Evolutionary conservation across 1,140 invertebrate genomes (phyloP), one percentile per base, ranked within the genome.

Genomic region (Drosophila nikananu): DNA sequence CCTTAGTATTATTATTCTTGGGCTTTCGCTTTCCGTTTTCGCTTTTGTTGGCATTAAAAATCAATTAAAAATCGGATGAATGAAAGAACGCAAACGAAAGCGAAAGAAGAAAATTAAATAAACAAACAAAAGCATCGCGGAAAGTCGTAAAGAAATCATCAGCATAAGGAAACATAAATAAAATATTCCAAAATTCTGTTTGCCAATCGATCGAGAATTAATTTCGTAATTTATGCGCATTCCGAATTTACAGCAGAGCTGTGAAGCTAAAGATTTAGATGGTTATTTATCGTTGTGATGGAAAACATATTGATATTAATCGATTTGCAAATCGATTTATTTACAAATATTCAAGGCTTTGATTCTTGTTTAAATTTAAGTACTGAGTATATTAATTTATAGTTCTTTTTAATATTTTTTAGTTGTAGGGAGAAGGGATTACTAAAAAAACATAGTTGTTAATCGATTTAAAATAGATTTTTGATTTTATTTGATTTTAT

Each of bases 41-140:
- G 30, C 30, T 32, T 32, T 32, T 10, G 30, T 32, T 32, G 23
- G 54, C 73, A 42, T 58, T 63, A 35, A 46, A 81, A 83, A 84
- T 77, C 73, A 81, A 84, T 83, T 77, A 84, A 65, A 67, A 80
- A 67, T 54, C 64, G 44, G 27, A 35, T 61, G 19, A 21, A 32
- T 21, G n/a, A 61, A 59, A 61, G 13, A 19, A n/a, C 17, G 46
- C 46, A 49, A 59, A 48, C 44, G 49, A 76, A 68, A 65, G 21
- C 30, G 48, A 44, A 57, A 19, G 9, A n/a, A 30, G 39, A 9
- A 57, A 58, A 61, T 46, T 39, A 75, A 63, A 63, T 60, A 44
- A 55, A 65, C 42, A 64, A 72, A 63, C 65, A 60, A 67, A 59
- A 48, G 58, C 23, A 54, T 51, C 46, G 48, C 63, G 49, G 46